Base-by-base conservation (phyloP, 2,113 vertebrate species). In the Cygnus buccinator region DNA sequence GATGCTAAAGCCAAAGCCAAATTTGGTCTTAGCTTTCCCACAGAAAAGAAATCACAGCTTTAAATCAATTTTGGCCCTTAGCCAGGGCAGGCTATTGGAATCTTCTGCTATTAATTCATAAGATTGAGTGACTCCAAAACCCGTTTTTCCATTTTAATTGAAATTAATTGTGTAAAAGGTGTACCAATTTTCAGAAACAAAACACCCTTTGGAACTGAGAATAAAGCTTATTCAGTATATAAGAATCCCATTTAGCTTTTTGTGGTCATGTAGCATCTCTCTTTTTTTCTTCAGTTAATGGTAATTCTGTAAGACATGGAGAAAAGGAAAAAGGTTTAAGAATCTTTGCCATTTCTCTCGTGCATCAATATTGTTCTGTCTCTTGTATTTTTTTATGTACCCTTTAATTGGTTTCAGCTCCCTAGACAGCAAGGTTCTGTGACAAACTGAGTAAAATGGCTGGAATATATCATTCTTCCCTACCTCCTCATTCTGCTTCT, bases 41-140 rank as follows among this genome's bases (percentile, higher is more conserved):
- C 33, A 80, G 50, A 80, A 91, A 73, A 31, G 7, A 86, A 84
- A 87, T 79, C 37, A 39, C 15, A 66, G 8, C 23, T 82, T 44
- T 84, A 84, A 89, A 89, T 66, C 59, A 89, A 35, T 77, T 66
- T 70, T 93, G 80, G 31, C 9, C 8, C 18, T 61, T 66, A 31
- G n/a, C 72, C 43, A 84, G 26, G 33, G 25, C 19, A 70, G 33
- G 61, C 2, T 83, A 52, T 80, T 84, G n/a, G 22, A 93, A 89
- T 61, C 59, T 91, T 75, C 81, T 57, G 26, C 39, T 93, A 80
- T 77, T 94, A 89, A 84, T 80, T 77, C 39, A 33, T 84, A 89
- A 84, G 21, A 33, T 21, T 71, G 57, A 72, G 23, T 67, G 23
- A 91, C n/a, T 89, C 10, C 28, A 78, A 67, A 82, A 13, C 3